Evolutionary conservation across 2,113 vertebrate species (phyloP).

Genomic region (Ptilonorhynchus violaceus): DNA sequence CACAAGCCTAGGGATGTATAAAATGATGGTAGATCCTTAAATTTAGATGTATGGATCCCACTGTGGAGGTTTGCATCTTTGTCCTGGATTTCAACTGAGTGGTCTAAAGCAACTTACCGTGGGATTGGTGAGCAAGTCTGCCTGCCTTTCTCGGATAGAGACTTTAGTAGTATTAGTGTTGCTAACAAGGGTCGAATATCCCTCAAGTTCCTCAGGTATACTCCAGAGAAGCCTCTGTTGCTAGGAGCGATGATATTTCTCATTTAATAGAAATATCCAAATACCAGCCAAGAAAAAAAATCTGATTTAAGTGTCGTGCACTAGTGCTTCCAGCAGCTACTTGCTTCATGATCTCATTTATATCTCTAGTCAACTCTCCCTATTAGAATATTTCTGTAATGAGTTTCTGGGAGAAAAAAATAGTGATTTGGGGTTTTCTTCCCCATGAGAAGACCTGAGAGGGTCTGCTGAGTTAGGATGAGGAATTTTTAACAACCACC

Average conservation of each 20-base stretch:
- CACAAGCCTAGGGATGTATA: background rate
- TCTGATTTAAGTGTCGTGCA: background rate
- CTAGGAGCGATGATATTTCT: background rate
- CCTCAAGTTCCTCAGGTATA: background rate
- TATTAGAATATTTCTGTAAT: background rate
- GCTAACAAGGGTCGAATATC: background rate
- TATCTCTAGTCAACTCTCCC: background rate
- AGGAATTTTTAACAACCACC: background rate
- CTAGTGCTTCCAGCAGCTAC: background rate
- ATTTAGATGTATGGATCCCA: fast-evolving
- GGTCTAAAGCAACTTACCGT: background rate
- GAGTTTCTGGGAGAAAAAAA: background rate
- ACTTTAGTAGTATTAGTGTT: background rate
- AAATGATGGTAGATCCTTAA: background rate
- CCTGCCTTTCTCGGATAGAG: background rate
- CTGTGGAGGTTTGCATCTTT: background rate
- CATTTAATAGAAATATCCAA: background rate
- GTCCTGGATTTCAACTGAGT: background rate
- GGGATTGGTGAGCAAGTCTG: background rate
- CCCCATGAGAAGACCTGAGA: background rate
- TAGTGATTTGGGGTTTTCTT: fast-evolving
- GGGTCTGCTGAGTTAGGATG: background rate
- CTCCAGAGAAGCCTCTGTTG: background rate
- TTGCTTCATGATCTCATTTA: background rate
- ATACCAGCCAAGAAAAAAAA: background rate